A percentile compares a stretch with the other conserved stretches of the same genome.
Conservation (phyloP, 2,113 vertebrate genomes). For the Zootoca vivipara region DNA sequence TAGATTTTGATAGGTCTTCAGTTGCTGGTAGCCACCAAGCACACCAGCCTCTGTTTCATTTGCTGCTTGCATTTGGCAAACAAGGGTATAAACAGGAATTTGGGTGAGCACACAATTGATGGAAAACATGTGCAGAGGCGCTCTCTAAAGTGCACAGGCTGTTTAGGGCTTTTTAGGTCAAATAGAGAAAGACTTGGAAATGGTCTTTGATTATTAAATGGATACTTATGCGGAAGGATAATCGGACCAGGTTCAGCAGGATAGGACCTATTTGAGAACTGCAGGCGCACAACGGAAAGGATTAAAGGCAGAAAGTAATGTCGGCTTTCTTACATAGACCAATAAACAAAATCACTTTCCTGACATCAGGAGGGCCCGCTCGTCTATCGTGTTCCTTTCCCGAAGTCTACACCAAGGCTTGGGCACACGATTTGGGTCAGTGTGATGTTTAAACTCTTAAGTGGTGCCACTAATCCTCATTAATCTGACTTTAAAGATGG, state of each 20-base stretch:
- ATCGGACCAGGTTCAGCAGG: constrained; percentile 50
- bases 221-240: constrained; percentile 47
- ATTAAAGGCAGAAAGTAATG: constrained; percentile 65
- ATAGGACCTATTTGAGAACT: constrained; percentile 37
- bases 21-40: background rate
- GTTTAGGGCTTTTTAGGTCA: constrained; percentile 36
- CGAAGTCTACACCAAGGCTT: background rate
- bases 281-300: constrained; percentile 17
- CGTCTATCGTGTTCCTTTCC: background rate
- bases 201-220: constrained; percentile 73
- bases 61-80: background rate
- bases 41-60: background rate
- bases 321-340: constrained; percentile 66
- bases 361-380: constrained; percentile 45
- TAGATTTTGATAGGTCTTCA: background rate
- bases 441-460: constrained; percentile 83
- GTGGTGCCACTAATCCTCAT: constrained; percentile 81
- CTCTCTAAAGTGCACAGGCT: background rate
- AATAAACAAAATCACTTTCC: constrained; percentile 76
- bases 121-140: background rate
- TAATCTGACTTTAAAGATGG: constrained; percentile 86
- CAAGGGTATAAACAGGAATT: background rate
- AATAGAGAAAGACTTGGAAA: constrained; percentile 48
- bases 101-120: background rate
- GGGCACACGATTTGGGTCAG: constrained; percentile 81